phyloP scores from a whole-genome alignment of 2,888 invertebrate genomes.

The Pandemis heparana region DNA sequence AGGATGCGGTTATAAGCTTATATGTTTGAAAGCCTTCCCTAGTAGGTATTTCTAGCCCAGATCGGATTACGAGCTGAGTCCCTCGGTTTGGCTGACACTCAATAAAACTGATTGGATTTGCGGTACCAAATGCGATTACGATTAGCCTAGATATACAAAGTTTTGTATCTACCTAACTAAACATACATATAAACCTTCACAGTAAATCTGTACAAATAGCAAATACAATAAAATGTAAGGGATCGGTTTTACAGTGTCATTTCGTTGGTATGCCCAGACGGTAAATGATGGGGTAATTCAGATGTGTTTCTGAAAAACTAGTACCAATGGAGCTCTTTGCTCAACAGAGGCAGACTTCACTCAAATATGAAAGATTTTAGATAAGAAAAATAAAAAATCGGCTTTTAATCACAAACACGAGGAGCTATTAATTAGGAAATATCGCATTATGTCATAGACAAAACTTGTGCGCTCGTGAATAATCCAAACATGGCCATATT shows the following conservation, averaged over 20 bases:
- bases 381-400: no score
- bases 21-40: not conserved
- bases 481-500: conserved; percentile 26
- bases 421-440: not conserved
- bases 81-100: conserved; percentile 14
- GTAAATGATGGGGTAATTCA: no score
- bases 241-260: no score
- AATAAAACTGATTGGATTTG: conserved; percentile 35
- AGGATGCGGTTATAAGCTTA: not conserved
- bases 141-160: conserved; percentile 1
- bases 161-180: not conserved
- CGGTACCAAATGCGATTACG: conserved; percentile 19
- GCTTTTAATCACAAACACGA: not conserved
- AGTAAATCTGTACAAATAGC: no score
- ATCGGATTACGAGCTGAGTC: conserved; percentile 4
- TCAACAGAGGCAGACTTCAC: no score
- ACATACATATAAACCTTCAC: no score
- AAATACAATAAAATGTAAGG: no score
- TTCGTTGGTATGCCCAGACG: no score
- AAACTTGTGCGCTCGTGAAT: conserved; percentile 27
- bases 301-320: no score
- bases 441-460: conserved; percentile 5
- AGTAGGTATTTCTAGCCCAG: not conserved
- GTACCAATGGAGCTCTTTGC: no score
- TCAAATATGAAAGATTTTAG: no score